Evolutionary conservation across 2,797 vertebrate species (phyloP), one percentile per base, ranked within the genome.

Genomic region (Morus bassanus): DNA sequence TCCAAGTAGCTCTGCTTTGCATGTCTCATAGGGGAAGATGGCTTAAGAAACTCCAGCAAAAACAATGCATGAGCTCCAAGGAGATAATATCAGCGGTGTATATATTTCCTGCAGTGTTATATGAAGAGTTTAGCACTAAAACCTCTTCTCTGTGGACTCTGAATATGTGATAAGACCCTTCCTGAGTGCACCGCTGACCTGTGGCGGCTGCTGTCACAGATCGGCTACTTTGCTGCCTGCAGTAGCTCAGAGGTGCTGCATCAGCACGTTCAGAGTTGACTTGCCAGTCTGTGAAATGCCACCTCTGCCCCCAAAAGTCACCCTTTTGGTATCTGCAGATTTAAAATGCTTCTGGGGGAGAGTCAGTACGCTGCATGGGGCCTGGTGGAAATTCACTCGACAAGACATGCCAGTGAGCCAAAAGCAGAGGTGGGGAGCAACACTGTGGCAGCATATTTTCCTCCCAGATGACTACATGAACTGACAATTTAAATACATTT

Each of bases 401-500:
- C 27, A 57, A 76, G 59, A 51, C 33, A 30, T 0, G 1, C 18
- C 13, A 10, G 30, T 35, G 35, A 90, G 54, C 75, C 39, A 76
- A 41, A 90, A 76, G n/a, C 39, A 76, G 43, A 33, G n/a, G 16
- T 33, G 72, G n/a, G 54, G 59, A 92, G 39, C 43, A 93, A 19
- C 50, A 15, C 61, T 31, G 64, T 2, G 4, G 68, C 41, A 87
- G 81, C 37, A 11, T 28, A 17, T 94, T 94, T 88, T 91, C 45
- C n/a, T 95, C 85, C 65, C 76, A 84, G n/a, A 56, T 6, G 16
- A 81, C 65, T 89, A 56, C 31, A 43, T 11, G 59, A 90, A 59
- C 51, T 64, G 53, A 63, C 59, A 84, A 88, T 84, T 89, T 74
- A 85, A 85, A 86, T 91, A 73, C 54, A 88, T 86, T 92, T 78